Conservation (phyloP, 2,888 invertebrate species). For the Rhaphigaster nebulosa region DNA sequence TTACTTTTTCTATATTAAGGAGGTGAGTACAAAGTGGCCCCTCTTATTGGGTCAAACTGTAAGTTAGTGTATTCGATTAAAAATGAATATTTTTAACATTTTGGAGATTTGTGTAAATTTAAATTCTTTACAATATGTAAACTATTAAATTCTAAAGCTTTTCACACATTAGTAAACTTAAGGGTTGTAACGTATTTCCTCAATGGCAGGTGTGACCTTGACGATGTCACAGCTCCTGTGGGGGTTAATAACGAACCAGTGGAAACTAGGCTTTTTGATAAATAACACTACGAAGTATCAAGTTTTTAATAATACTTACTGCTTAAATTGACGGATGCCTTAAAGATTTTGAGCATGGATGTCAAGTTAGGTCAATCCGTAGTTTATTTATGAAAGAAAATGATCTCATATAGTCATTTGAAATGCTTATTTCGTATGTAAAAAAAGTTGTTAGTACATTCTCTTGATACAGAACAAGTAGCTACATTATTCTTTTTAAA, state of each 20-base stretch:
- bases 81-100: neutral
- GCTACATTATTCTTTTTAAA: no score
- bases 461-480: no score
- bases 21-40: no score
- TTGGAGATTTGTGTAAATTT: neutral
- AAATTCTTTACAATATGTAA: neutral
- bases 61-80: neutral
- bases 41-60: neutral
- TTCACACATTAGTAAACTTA: neutral
- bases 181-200: neutral
- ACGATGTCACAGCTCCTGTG: neutral
- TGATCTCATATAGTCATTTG: no score
- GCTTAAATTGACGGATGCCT: no score
- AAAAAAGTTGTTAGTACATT: no score
- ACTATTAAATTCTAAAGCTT: neutral
- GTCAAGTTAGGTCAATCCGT: neutral
- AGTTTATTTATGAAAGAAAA: neutral
- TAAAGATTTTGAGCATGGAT: neutral
- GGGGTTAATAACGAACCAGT: neutral
- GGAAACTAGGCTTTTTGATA: neutral
- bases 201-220: constrained; percentile 12
- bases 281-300: neutral
- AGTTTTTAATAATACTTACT: neutral
- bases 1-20: no score
- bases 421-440: no score